These are phyloP conservation scores for Tipula confusa DNA, from an alignment of 2,888 invertebrate genomes.

Conservation along the genomic window DNA sequence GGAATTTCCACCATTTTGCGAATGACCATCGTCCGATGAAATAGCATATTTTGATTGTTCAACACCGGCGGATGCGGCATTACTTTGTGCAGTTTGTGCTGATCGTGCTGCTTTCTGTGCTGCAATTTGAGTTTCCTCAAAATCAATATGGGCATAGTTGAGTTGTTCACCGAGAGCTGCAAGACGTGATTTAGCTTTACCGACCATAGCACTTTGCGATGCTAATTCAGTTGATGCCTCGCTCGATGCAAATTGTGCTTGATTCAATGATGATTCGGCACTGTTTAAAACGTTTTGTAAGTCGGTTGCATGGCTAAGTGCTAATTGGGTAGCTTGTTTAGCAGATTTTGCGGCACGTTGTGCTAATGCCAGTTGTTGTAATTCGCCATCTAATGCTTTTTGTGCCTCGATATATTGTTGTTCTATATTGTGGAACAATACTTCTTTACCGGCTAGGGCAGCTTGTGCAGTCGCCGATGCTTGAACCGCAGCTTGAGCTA, in stretches of 20 bases:
- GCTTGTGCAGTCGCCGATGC: constrained; percentile 52
- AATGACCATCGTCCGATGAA: background rate
- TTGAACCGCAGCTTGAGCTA: constrained; percentile 71
- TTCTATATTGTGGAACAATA: constrained; percentile 62
- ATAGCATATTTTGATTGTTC: background rate
- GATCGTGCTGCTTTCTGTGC: constrained; percentile 63
- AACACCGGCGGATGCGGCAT: background rate
- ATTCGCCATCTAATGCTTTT: constrained; percentile 62
- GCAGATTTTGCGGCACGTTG: constrained; percentile 65
- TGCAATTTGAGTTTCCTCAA: constrained; percentile 69
- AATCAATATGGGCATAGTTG: constrained; percentile 65
- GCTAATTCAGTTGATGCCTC: constrained; percentile 71
- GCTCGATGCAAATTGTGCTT: constrained; percentile 66
- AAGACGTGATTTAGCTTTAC: constrained; percentile 63
- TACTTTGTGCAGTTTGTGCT: constrained; percentile 63
- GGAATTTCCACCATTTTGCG: background rate
- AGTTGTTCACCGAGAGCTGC: constrained; percentile 65
- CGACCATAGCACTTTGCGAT: constrained; percentile 73
- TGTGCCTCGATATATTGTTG: constrained; percentile 73
- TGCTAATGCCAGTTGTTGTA: constrained; percentile 52
- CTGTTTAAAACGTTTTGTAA: constrained; percentile 71
- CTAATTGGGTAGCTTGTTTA: constrained; percentile 70
- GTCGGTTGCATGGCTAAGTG: constrained; percentile 62
- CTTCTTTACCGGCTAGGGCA: constrained; percentile 59
- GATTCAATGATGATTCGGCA: constrained; percentile 68